Conservation (phyloP, 2,888 invertebrate species). For the Cyclophora albipunctata region DNA sequence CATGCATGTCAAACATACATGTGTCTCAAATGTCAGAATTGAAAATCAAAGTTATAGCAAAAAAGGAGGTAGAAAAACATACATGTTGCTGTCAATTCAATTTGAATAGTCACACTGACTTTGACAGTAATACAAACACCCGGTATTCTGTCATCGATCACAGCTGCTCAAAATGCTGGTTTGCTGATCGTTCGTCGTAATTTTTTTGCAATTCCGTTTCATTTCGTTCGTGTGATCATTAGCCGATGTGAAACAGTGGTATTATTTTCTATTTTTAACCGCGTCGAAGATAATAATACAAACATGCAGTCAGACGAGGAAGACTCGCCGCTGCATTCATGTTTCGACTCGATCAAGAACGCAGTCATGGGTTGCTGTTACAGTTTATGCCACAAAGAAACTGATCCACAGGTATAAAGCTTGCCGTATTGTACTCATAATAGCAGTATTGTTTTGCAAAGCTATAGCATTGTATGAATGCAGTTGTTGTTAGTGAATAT, state of each 20-base stretch:
- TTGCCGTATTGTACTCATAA: neutral
- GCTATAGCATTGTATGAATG: slow-evolving; percentile 3
- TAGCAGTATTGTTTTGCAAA: slow-evolving; percentile 2
- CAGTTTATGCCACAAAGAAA: slow-evolving; percentile 83
- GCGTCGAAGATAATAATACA: slow-evolving; percentile 46
- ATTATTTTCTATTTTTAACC: slow-evolving; percentile 63
- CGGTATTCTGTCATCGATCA: too few species aligned
- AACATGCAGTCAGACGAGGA: slow-evolving; percentile 69
- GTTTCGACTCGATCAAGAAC: slow-evolving; percentile 64
- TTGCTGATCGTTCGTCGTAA: neutral
- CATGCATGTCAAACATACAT: too few species aligned
- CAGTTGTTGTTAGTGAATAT: neutral
- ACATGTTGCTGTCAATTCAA: too few species aligned
- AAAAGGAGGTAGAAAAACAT: too few species aligned
- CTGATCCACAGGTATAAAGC: slow-evolving; percentile 77
- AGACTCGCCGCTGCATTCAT: slow-evolving; percentile 64
- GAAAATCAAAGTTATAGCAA: too few species aligned
- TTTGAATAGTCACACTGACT: too few species aligned
- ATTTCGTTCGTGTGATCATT: slow-evolving; percentile 8
- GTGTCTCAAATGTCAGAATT: too few species aligned
- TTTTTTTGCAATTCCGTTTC: slow-evolving; percentile 2
- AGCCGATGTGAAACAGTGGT: slow-evolving; percentile 37
- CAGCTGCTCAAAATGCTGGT: too few species aligned
- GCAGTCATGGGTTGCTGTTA: slow-evolving; percentile 82
- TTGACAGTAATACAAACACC: too few species aligned